Evolutionary conservation across 2,888 invertebrate species (phyloP).

Genomic region (Ophioninae sp.): DNA sequence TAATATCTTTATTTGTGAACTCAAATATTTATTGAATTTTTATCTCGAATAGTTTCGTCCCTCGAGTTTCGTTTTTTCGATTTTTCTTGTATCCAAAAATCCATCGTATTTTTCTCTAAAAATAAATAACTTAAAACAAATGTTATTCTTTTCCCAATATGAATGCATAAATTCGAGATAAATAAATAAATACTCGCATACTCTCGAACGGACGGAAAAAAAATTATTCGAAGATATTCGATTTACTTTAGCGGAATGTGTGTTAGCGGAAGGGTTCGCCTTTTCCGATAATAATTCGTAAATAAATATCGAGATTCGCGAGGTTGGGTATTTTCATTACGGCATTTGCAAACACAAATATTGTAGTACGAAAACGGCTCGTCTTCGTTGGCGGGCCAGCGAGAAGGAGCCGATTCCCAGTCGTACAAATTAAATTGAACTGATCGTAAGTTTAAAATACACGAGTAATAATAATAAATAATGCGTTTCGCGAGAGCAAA

Average conservation of each 20-base stretch:
- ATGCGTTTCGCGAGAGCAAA: constrained; percentile 12
- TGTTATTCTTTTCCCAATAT: background rate
- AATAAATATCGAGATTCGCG: constrained; percentile 47
- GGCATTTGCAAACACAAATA: constrained; percentile 17
- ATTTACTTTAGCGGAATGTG: background rate
- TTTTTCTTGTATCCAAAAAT: no score
- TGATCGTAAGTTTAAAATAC: constrained; percentile 54
- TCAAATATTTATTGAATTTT: no score
- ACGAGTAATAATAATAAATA: constrained; percentile 54
- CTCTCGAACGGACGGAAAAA: no score
- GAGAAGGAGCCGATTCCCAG: constrained; percentile 39
- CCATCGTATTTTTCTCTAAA: no score
- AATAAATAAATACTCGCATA: no score
- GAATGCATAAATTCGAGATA: no score
- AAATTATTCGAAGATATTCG: no score
- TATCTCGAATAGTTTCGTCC: no score
- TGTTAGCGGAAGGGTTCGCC: background rate
- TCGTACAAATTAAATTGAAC: constrained; percentile 55
- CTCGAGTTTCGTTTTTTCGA: no score
- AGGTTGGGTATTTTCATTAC: constrained; percentile 15
- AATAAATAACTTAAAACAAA: background rate
- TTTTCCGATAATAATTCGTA: constrained; percentile 37
- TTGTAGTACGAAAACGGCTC: constrained; percentile 44
- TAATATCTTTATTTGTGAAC: no score
- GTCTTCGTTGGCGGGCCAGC: constrained; percentile 43